These are phyloP conservation scores for Daboia siamensis DNA, from an alignment of 2,113 vertebrate species.

Conservation along the genomic window DNA sequence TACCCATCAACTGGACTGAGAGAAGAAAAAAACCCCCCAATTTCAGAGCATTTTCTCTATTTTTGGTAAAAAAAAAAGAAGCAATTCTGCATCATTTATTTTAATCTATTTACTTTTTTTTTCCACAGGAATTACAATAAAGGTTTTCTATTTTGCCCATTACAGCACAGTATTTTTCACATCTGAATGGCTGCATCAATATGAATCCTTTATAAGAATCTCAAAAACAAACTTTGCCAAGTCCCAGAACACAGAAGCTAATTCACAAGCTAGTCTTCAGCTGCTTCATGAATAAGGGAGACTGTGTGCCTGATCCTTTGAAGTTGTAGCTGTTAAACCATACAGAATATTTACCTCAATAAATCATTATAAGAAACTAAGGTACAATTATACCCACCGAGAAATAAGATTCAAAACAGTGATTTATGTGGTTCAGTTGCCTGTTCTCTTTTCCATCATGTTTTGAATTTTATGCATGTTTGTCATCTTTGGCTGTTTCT, in stretches of 20 bases:
- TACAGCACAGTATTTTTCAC: conserved; percentile 74
- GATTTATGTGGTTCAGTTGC: conserved; percentile 77
- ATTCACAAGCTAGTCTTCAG: conserved; percentile 77
- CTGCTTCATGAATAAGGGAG: conserved; percentile 81
- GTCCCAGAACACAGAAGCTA: conserved; percentile 81
- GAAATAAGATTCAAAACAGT: conserved; percentile 80
- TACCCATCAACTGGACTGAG: conserved; percentile 14
- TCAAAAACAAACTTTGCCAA: conserved; percentile 82
- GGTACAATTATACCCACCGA: conserved; percentile 82
- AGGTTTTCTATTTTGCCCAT: conserved; percentile 79
- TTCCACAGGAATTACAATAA: conserved; percentile 74
- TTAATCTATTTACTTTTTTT: conserved; percentile 71
- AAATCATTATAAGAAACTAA: conserved; percentile 86
- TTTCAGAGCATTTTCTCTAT: conserved; percentile 55
- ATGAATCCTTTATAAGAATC: conserved; percentile 81
- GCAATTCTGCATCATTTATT: conserved; percentile 70
- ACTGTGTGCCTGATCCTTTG: conserved; percentile 80
- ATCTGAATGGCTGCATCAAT: conserved; percentile 80
- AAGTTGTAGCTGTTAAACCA: conserved; percentile 83
- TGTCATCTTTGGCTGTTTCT: conserved; percentile 80
- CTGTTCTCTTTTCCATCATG: conserved; percentile 74
- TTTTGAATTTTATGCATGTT: conserved; percentile 81
- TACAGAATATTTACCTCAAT: conserved; percentile 85
- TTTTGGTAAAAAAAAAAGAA: conserved; percentile 52
- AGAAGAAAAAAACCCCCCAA: conserved; percentile 51